Conservation (phyloP, 2,113 vertebrate genomes). For the Oxygymnocypris stewartii region DNA sequence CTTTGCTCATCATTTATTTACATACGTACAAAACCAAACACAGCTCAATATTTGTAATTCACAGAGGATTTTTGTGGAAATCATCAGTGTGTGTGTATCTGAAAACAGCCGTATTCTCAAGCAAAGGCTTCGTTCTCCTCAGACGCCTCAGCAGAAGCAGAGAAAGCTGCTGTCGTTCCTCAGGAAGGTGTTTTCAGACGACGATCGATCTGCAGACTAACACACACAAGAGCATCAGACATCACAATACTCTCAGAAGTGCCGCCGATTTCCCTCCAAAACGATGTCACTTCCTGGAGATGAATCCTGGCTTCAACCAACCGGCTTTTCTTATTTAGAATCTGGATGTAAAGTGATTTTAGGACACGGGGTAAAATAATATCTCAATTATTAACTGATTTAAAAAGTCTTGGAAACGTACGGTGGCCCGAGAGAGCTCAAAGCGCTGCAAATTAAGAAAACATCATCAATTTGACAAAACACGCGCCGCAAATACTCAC, state of each 20-base stretch:
- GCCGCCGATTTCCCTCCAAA: background rate
- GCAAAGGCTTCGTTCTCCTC: background rate
- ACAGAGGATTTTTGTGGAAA: background rate
- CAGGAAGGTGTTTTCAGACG: background rate
- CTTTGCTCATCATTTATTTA: background rate
- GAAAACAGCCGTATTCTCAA: background rate
- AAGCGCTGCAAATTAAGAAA: too few relatives aligned
- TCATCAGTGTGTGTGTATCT: background rate
- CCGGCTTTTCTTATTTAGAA: background rate
- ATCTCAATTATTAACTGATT: background rate
- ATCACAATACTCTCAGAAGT: background rate
- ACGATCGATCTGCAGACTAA: background rate
- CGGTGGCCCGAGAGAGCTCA: too few relatives aligned
- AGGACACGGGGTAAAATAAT: too few relatives aligned
- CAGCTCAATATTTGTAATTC: background rate
- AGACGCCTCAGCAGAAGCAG: background rate
- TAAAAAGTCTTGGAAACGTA: background rate
- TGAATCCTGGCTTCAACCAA: background rate
- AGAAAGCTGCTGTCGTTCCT: background rate
- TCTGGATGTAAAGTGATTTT: background rate
- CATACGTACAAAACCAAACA: background rate
- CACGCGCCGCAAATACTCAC: too few relatives aligned
- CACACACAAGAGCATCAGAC: too few relatives aligned
- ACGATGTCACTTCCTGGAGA: background rate
- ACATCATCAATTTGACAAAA: too few relatives aligned